These are phyloP conservation scores for Cirrhinus molitorella DNA, from an alignment of 2,797 vertebrate species.

Conservation along the genomic window DNA sequence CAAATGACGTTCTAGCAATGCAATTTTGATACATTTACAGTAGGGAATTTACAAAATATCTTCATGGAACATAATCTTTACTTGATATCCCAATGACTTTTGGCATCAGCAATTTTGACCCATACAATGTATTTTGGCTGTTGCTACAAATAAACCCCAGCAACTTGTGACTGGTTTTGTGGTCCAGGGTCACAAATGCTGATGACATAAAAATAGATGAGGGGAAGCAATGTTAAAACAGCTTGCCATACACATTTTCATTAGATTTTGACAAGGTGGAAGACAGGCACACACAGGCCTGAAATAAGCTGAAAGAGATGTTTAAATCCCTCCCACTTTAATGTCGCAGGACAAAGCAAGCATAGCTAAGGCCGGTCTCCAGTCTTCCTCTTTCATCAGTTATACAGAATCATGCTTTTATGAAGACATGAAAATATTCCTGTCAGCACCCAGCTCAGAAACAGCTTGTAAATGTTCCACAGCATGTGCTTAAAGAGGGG, in stretches of 20 bases:
- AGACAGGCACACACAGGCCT: slow-evolving; percentile 7
- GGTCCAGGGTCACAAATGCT: too few species aligned
- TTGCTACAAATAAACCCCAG: too few species aligned
- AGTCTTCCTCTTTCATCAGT: not conserved
- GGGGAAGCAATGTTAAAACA: not conserved
- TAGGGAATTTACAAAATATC: too few species aligned
- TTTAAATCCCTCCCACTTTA: not conserved
- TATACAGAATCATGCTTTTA: not conserved
- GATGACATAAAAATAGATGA: not conserved
- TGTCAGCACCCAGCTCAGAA: not conserved
- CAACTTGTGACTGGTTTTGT: too few species aligned
- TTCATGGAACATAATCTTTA: too few species aligned
- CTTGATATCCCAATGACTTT: too few species aligned
- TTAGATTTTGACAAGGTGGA: slow-evolving; percentile 14
- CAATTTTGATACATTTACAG: too few species aligned
- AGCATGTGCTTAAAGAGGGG: not conserved
- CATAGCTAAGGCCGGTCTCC: not conserved
- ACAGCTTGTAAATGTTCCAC: not conserved
- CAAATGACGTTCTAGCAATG: too few species aligned
- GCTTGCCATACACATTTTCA: slow-evolving; percentile 11
- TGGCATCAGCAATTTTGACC: too few species aligned
- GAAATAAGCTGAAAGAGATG: not conserved
- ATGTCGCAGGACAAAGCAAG: not conserved
- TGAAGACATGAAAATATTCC: not conserved
- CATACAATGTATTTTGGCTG: too few species aligned